A percentile compares a stretch with the other conserved stretches of the same genome.
Evolutionary conservation across 2,113 vertebrate species (phyloP).

Genomic region (Eudyptes chrysolophus): DNA sequence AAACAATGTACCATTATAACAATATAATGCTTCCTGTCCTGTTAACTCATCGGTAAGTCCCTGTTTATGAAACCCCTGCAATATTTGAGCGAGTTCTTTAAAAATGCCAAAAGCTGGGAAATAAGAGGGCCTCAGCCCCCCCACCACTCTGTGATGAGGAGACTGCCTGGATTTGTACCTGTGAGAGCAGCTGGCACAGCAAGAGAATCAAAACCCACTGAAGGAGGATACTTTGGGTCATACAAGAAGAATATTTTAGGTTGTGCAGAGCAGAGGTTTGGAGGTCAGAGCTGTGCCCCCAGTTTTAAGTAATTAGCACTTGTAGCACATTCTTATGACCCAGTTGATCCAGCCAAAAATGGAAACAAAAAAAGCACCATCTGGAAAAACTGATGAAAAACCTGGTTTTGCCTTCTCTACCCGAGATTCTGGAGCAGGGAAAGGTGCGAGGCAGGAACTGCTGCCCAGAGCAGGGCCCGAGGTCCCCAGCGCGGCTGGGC

Average conservation of each 20-base stretch:
- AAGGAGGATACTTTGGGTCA: neutral
- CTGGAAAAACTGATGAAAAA: neutral
- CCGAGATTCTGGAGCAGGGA: neutral
- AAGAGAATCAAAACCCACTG: neutral
- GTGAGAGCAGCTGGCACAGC: neutral
- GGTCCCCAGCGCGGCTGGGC: rapidly evolving
- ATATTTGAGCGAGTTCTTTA: neutral
- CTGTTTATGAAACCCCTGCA: neutral
- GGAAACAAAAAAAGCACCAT: neutral
- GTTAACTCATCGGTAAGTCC: neutral
- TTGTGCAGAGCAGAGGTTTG: too few relatives aligned
- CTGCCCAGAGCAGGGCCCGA: neutral
- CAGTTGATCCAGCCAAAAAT: neutral
- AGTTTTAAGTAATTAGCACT: too few relatives aligned
- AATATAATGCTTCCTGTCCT: neutral
- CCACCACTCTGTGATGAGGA: too few relatives aligned
- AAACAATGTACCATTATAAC: neutral
- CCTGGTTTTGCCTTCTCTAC: neutral
- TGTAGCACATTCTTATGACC: too few relatives aligned
- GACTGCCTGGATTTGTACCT: neutral
- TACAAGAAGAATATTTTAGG: neutral
- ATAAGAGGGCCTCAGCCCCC: neutral
- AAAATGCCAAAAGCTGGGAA: neutral
- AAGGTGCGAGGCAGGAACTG: neutral
- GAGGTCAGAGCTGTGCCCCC: neutral